Base-by-base conservation (phyloP, 35 echinoderm and acorn worm genomes). In the Amphiura filiformis region DNA sequence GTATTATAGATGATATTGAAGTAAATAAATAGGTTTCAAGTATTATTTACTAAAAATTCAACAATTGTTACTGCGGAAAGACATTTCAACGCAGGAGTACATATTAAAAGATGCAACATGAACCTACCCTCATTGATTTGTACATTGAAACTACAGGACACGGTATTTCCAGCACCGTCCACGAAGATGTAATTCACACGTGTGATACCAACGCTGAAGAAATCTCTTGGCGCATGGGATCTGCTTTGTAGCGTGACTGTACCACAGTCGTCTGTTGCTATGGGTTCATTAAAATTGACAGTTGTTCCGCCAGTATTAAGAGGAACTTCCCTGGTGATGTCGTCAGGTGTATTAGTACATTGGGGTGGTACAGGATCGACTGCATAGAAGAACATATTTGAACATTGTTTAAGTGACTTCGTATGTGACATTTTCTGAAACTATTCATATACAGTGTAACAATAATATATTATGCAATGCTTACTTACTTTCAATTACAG, bases 241-340 rank as follows among this genome's bases (percentile, higher is more conserved):
- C 75, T 57, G 12, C 81, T 75, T 33, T 15, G 23, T 13, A 78
- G 35, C 20, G 44, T 30, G 34, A 79, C 78, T 23, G 34, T 70
- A 35, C 94, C 94, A 36, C 82, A 96, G 61, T 92, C 86, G 75
- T 96, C 94, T 7, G 90, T 89, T 32, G 94, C 94, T 34, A 44
- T 36, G 13, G 94, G 94, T 70, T 33, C 41, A 23, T 39, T 80
- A 89, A 86, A 96, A 31, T 75, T 41, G 13, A 92, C 91, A 9
- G 86, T 77, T 30, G 70, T 35, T 15, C 77, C 81, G n/a, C 35
- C 39, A n/a, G 61, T 34, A 78, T 86, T 86, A 31, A 86, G n/a
- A 38, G 80, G 37, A 0, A 82, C n/a, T 0, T 42, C 57, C 28
- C 38, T 28, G 13, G 49, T 37, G 0, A 76, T 64, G 76, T 84